phyloP scores from a whole-genome alignment of 2,113 vertebrate genomes.

The Heterocephalus glaber region DNA sequence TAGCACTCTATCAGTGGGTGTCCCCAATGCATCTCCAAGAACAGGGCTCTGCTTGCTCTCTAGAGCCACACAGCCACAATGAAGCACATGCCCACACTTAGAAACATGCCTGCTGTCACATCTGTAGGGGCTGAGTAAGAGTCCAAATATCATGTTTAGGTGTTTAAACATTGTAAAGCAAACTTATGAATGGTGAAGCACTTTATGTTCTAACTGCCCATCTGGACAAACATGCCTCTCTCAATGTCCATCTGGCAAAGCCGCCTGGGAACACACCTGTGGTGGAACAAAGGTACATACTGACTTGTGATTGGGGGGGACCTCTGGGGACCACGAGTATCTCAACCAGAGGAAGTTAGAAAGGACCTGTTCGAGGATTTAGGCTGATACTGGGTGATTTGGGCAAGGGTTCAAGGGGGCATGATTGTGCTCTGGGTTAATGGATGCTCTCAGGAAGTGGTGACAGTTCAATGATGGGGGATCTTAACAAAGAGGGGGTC shows the following conservation, averaged over 20 bases:
- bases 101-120: background rate
- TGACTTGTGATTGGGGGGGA: background rate
- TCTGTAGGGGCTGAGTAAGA: background rate
- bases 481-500: background rate
- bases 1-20: background rate
- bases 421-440: background rate
- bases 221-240: background rate
- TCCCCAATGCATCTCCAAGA: background rate
- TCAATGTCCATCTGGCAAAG: background rate
- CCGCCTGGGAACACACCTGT: background rate
- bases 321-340: background rate
- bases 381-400: background rate
- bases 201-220: background rate
- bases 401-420: background rate
- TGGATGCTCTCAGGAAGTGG: background rate
- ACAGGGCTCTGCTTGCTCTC: background rate
- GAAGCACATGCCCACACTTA: background rate
- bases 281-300: background rate
- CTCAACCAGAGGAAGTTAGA: background rate
- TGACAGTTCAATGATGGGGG: background rate
- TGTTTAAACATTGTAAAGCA: constrained; percentile 15
- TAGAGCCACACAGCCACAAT: background rate
- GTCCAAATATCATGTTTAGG: background rate
- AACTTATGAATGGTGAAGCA: background rate
- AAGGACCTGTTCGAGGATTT: background rate